Base-by-base conservation (phyloP, 2,113 vertebrate genomes). In the Solea senegalensis region DNA sequence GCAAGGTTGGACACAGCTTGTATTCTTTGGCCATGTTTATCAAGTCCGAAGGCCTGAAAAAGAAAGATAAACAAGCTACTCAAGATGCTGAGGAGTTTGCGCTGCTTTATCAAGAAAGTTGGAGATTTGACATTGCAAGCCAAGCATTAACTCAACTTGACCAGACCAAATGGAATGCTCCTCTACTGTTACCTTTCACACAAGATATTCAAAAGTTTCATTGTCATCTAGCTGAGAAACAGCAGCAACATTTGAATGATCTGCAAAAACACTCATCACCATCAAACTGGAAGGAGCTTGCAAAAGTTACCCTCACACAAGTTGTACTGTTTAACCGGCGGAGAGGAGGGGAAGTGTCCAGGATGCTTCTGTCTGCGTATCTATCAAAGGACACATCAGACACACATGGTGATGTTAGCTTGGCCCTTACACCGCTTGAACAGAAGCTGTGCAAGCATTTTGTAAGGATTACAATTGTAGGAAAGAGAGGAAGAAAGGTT, bases 21-120 rank as follows among this genome's bases (percentile, higher is more conserved):
- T 72, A 40, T 50, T 15, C 54, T 28, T 74, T 74, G 26, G 65
- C 70, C 39, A 56, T 69, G 59, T 74, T 58, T 21, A 13, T 65
- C 0, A 80, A 60, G 13, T 60, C 60, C 1, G 48, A 80, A 65
- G 71, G 14, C 12, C 10, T 74, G 4, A 70, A 74, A 8, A 27
- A 0, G 0, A 74, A 16, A 44, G 60, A 74, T 13, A 49, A 59
- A 69, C 0, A 61, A 49, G 5, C 26, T 13, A 5, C 3, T 1
- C 40, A 65, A 58, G 43, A 80, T 74, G 71, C 70, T 64, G 60
- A 69, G 16, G 65, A 69, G 0, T 76, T 76, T 40, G 11, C 34
- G n/a, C n/a, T 51, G 16, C 43, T 76, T 0, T 69, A 76, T 1
- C 52, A 57, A 57, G 58, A 76, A 6, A 66, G 55, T 4, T 78